Evolutionary conservation across 2,888 invertebrate species (phyloP).

Genomic region (Chelonus formosanus): DNA sequence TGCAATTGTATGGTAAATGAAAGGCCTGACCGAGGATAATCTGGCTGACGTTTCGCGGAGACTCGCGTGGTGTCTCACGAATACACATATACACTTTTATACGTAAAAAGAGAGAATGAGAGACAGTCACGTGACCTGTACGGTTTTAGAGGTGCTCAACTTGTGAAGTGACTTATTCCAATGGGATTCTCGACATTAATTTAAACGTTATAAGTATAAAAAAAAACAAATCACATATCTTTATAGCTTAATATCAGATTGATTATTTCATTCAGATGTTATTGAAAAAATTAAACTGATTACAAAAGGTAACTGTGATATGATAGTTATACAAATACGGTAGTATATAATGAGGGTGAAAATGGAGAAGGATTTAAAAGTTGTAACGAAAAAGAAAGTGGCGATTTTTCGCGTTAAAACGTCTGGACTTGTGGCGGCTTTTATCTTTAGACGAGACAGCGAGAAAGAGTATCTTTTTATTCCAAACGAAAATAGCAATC

Average conservation of each 20-base stretch:
- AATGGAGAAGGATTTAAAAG: too few relatives aligned
- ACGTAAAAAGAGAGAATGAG: slow-evolving; percentile 28
- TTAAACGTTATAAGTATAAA: too few relatives aligned
- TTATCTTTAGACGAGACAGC: slow-evolving; percentile 35
- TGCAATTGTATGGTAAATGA: slow-evolving; percentile 18
- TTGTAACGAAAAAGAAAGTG: slow-evolving; percentile 6
- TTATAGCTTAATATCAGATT: too few relatives aligned
- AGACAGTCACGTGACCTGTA: slow-evolving; percentile 30
- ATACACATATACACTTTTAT: not conserved
- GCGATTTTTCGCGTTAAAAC: slow-evolving; percentile 18
- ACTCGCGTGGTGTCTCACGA: slow-evolving; percentile 40
- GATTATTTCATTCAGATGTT: too few relatives aligned
- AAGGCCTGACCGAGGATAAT: slow-evolving; percentile 34
- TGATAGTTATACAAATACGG: not conserved
- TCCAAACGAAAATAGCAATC: slow-evolving; percentile 61
- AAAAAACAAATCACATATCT: too few relatives aligned
- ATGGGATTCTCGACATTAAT: too few relatives aligned
- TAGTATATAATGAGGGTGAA: too few relatives aligned
- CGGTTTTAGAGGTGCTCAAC: slow-evolving; percentile 31
- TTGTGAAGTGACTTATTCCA: not conserved
- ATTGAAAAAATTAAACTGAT: not conserved
- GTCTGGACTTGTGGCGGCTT: slow-evolving; percentile 33
- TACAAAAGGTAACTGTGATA: not conserved
- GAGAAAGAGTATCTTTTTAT: slow-evolving; percentile 43
- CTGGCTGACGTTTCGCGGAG: slow-evolving; percentile 45